Percentiles rank a stretch among this genome's conserved stretches.
Conservation (phyloP, 2,888 invertebrate genomes). For the Subacronicta megacephala region DNA sequence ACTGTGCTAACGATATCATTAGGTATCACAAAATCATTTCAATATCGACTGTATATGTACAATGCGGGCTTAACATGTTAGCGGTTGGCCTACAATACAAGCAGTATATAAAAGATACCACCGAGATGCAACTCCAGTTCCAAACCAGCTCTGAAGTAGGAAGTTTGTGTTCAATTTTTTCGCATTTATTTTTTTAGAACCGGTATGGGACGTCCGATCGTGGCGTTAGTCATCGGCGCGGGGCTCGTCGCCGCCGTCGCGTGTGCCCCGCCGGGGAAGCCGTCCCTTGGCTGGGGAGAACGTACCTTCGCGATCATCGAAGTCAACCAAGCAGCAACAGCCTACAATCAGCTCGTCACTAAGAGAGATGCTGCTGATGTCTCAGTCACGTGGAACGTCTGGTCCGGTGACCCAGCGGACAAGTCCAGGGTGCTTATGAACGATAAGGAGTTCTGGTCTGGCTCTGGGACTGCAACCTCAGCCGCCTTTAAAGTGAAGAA, state of each 20-base stretch:
- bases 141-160: conserved; percentile 74
- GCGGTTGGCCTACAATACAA: conserved; percentile 87
- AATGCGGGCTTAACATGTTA: conserved; percentile 78
- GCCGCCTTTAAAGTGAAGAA: conserved; percentile 83
- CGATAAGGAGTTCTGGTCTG: conserved; percentile 81
- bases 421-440: conserved; percentile 76
- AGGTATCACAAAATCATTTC: conserved; percentile 79
- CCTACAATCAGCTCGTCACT: conserved; percentile 84
- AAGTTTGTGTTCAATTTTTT: conserved; percentile 70
- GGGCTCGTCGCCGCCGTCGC: conserved; percentile 63
- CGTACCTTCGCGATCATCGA: conserved; percentile 84
- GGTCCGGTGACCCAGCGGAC: conserved; percentile 83
- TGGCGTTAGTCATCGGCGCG: conserved; percentile 72
- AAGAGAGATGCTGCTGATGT: conserved; percentile 82
- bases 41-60: conserved; percentile 69
- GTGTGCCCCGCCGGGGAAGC: conserved; percentile 81
- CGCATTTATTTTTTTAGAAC: conserved; percentile 79
- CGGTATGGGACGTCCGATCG: conserved; percentile 76
- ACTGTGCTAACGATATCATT: conserved; percentile 85
- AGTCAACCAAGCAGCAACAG: conserved; percentile 86
- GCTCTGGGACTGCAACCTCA: conserved; percentile 74
- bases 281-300: conserved; percentile 85
- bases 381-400: conserved; percentile 85
- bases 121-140: conserved; percentile 78
- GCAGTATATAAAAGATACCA: conserved; percentile 84